These are phyloP conservation scores for Tragelaphus strepsiceros DNA, from an alignment of 2,113 vertebrate genomes.

Conservation along the genomic window DNA sequence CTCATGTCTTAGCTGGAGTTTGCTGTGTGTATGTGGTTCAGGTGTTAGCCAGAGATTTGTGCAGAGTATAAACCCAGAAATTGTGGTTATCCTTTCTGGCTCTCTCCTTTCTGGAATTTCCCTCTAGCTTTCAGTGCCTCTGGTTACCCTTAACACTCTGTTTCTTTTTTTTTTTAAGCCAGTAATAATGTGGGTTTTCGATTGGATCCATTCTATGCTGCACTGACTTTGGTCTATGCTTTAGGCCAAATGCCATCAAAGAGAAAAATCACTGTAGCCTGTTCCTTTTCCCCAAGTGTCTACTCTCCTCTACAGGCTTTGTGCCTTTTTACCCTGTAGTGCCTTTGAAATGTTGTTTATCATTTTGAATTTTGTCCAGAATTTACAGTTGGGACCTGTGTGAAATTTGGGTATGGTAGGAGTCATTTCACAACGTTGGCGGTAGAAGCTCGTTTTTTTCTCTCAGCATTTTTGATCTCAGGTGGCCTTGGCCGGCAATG, in stretches of 20 bases:
- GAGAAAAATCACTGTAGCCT: not conserved
- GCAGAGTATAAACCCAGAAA: not conserved
- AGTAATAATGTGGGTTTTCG: not conserved
- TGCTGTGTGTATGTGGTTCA: not conserved
- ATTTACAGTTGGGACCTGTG: not conserved
- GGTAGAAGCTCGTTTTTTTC: not conserved
- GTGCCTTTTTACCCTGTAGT: not conserved
- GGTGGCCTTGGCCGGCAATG: accelerated
- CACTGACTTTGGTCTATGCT: not conserved
- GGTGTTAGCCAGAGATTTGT: not conserved
- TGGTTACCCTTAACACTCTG: not conserved
- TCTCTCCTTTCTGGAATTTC: not conserved
- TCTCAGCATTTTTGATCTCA: not conserved
- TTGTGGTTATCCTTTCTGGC: not conserved
- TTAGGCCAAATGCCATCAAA: not conserved
- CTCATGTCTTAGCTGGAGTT: not conserved
- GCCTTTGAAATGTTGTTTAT: not conserved
- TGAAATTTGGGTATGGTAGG: not conserved
- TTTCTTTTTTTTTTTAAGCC: not conserved
- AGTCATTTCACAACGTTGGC: not conserved
- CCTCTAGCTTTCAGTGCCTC: not conserved
- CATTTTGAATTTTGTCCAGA: not conserved
- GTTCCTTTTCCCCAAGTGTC: not conserved
- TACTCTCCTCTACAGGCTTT: not conserved
- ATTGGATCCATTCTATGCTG: not conserved